A percentile compares a stretch with the other conserved stretches of the same genome.
phyloP scores from a whole-genome alignment of 2,797 vertebrate genomes.

The Eutrigla gurnardus region DNA sequence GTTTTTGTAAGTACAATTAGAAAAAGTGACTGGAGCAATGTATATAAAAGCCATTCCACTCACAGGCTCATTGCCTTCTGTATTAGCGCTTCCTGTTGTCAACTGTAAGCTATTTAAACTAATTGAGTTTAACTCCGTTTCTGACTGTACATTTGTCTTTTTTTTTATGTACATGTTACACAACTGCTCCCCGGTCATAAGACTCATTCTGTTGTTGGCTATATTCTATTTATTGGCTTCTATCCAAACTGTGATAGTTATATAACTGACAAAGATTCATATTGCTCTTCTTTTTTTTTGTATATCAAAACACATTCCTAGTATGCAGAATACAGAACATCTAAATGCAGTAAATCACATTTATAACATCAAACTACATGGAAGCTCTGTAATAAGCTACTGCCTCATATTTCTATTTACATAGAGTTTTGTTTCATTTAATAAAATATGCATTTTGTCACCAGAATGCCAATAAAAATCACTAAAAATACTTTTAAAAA shows the following conservation, averaged over 20 bases:
- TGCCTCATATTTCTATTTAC: background rate
- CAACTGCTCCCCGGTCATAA: background rate
- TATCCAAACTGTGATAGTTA: background rate
- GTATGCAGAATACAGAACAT: background rate
- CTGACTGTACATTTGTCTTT: conserved; percentile 7
- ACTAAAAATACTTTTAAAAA: background rate
- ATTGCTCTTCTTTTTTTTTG: background rate
- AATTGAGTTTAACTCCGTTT: background rate
- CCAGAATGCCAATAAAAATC: background rate
- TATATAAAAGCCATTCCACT: background rate
- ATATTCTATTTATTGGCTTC: background rate
- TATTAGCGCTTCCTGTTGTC: conserved; percentile 2
- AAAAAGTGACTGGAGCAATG: conserved; percentile 2
- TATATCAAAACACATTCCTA: background rate
- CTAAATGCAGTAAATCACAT: background rate
- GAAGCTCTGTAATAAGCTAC: background rate
- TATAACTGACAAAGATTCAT: background rate
- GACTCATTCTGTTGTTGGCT: background rate
- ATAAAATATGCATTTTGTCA: conserved; percentile 10
- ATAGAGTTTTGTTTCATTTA: conserved; percentile 13
- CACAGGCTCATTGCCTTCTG: background rate
- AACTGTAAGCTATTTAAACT: background rate
- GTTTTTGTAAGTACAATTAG: conserved; percentile 2
- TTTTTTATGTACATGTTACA: conserved; percentile 3
- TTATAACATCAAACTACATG: background rate